phyloP scores from a whole-genome alignment of 2,888 invertebrate genomes.

The Pseudanteris insignis region DNA sequence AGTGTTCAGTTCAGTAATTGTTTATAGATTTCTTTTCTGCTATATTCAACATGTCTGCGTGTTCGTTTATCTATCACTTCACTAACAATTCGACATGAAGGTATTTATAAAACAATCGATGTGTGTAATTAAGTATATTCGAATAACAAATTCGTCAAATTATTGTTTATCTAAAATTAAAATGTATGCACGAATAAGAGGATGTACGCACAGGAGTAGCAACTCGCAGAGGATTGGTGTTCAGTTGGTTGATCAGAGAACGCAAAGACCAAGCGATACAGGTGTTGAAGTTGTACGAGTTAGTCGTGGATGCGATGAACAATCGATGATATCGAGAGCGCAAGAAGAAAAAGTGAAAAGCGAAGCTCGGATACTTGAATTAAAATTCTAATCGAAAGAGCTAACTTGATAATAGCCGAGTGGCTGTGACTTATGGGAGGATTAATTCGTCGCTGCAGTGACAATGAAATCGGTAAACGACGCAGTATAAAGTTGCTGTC shows the following conservation, averaged over 20 bases:
- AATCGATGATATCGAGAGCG: no score
- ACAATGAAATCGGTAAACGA: constrained; percentile 40
- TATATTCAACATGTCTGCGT: no score
- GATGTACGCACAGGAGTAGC: not conserved
- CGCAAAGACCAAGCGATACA: no score
- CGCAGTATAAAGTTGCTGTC: constrained; percentile 9
- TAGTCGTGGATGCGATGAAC: no score
- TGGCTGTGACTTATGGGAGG: no score
- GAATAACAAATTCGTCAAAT: not conserved
- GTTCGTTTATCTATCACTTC: constrained; percentile 14
- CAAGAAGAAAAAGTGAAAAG: no score
- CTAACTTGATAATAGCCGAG: no score
- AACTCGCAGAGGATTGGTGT: not conserved
- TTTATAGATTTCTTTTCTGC: no score
- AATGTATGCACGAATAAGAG: not conserved
- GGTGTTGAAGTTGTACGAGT: no score
- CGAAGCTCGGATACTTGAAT: no score
- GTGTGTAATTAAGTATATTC: constrained; percentile 1
- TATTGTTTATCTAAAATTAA: no score
- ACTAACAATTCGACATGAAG: constrained; percentile 5
- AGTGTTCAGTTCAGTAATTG: no score
- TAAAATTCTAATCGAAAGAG: not conserved
- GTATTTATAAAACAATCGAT: not conserved
- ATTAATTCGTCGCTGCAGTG: constrained; percentile 23
- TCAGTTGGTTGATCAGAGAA: not conserved